These are phyloP conservation scores for Ginglymostoma cirratum DNA, from an alignment of 2,113 vertebrate species.

Conservation along the genomic window DNA sequence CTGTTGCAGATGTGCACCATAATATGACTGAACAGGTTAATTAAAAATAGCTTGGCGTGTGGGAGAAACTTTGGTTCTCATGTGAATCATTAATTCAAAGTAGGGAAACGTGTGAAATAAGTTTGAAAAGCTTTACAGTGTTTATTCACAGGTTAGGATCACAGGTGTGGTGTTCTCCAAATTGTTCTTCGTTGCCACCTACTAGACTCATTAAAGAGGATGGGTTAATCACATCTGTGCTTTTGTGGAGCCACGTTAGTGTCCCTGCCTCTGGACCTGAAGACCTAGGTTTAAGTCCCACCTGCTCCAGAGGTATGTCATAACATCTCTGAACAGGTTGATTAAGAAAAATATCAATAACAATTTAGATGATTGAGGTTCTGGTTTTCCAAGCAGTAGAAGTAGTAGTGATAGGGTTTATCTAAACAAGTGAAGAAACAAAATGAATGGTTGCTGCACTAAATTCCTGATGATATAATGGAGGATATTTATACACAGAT, in stretches of 20 bases:
- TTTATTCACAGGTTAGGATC: background rate
- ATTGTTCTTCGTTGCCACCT: background rate
- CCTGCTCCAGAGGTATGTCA: too few species aligned
- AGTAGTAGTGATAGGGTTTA: background rate
- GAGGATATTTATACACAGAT: background rate
- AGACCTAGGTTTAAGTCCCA: too few species aligned
- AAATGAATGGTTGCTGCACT: background rate
- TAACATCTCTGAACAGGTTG: too few species aligned
- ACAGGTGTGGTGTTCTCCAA: too few species aligned
- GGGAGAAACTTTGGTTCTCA: background rate
- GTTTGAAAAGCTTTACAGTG: background rate
- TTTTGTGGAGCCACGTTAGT: too few species aligned
- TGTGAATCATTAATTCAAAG: background rate
- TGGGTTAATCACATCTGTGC: too few species aligned
- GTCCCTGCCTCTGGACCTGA: too few species aligned
- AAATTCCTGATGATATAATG: background rate
- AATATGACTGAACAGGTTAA: too few species aligned
- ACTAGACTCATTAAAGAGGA: background rate
- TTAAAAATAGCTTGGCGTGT: too few species aligned
- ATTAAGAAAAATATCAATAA: background rate
- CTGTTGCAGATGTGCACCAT: too few species aligned
- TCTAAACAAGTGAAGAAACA: background rate
- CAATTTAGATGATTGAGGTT: background rate
- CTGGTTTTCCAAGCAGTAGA: background rate
- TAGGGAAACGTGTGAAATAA: conserved; percentile 44